Evolutionary conservation across 2,888 invertebrate species (phyloP).

Genomic region (Pyrgus malvae): DNA sequence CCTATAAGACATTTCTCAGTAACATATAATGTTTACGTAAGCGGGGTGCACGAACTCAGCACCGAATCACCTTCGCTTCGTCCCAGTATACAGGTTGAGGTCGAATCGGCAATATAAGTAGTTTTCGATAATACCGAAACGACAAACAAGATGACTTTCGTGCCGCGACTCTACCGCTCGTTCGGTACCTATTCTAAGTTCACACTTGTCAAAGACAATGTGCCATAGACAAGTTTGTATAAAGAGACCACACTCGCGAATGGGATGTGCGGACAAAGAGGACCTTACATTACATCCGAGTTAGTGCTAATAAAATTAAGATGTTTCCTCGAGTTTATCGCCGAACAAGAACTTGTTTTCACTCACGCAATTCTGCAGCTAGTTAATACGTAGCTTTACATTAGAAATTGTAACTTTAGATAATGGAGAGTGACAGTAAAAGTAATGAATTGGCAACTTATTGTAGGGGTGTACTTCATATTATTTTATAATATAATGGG

Average conservation of each 20-base stretch:
- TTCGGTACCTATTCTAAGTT: conserved; percentile 53
- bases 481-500: too few species aligned
- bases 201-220: conserved; percentile 46
- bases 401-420: too few species aligned
- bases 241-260: conserved; percentile 3
- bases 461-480: too few species aligned
- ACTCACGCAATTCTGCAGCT: too few species aligned
- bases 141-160: conserved; percentile 63
- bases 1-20: conserved; percentile 53
- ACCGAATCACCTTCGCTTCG: conserved; percentile 68
- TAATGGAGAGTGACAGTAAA: too few species aligned
- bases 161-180: conserved; percentile 31
- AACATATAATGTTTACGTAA: conserved; percentile 68
- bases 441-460: too few species aligned
- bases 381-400: too few species aligned
- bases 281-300: background rate
- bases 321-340: background rate
- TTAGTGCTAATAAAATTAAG: conserved; percentile 8
- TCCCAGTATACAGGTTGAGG: conserved; percentile 75
- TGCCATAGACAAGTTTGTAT: background rate
- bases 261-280: conserved; percentile 5
- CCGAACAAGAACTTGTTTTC: too few species aligned
- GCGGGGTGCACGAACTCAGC: conserved; percentile 67
- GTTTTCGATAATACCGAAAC: conserved; percentile 62
- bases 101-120: conserved; percentile 66